Conservation (phyloP, 2,797 vertebrate genomes). For the Malurus splendens region DNA sequence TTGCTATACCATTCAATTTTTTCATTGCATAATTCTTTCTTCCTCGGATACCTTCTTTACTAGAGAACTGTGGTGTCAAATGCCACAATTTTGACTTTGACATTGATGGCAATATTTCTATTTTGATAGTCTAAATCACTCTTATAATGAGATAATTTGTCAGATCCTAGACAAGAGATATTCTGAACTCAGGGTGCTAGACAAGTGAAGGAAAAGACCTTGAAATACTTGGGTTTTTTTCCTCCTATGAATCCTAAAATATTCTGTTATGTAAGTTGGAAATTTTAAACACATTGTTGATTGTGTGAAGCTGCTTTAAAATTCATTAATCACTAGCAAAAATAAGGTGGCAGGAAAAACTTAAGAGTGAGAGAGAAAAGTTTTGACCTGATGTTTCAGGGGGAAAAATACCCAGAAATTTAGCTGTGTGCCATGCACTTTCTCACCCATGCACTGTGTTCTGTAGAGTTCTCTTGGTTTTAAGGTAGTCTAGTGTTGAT, state of each 20-base stretch:
- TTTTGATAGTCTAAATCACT: not conserved
- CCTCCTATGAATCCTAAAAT: not conserved
- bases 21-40: not conserved
- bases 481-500: not conserved
- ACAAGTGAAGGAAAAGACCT: not conserved
- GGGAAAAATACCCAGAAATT: not conserved
- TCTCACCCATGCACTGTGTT: slow-evolving; percentile 29
- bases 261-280: not conserved
- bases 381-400: not conserved
- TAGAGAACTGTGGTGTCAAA: not conserved
- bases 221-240: not conserved
- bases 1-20: not conserved
- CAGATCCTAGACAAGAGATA: not conserved
- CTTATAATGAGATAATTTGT: not conserved
- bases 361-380: not conserved
- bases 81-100: not conserved
- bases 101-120: not conserved
- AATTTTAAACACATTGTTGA: not conserved
- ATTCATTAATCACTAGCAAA: slow-evolving; percentile 22
- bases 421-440: not conserved
- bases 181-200: not conserved
- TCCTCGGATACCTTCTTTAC: not conserved
- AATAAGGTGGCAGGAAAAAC: slow-evolving; percentile 31
- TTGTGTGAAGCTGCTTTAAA: slow-evolving; percentile 12
- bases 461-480: not conserved